Base-by-base conservation (phyloP, 2,797 vertebrate genomes). In the Oceanodroma leucorhoa region DNA sequence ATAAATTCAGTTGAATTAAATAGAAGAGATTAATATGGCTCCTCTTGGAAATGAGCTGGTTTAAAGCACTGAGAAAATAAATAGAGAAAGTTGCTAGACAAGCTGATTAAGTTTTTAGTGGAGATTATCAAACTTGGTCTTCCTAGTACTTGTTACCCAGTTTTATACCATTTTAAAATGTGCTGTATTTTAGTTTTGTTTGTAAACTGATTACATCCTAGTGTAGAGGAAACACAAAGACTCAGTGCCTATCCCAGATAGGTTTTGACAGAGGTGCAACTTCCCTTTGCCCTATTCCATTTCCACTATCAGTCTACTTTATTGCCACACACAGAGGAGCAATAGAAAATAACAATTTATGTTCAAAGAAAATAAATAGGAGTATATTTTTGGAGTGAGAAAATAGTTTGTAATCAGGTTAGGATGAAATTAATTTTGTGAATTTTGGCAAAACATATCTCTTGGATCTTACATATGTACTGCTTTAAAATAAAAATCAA, bases 11-110 rank as follows among this genome's bases (percentile, higher is more conserved):
- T 46, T 90, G 58, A 94, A 67, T 89, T 89, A 83, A 97, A 89
- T 21, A 81, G 43, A 93, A 92, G n/a, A 95, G 87, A 97, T 97
- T 97, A 96, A 65, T n/a, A 77, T 20, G 23, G 50, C 80, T 90
- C 70, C 82, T 89, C 70, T 62, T 93, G 58, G 95, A 96, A 95
- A 94, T 9, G 1, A 94, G 40, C 60, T 85, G 41, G 46, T 70
- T 95, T 88, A 92, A 93, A 84, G 89, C 55, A 87, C 77, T 80
- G 69, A 79, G 45, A 89, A 94, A 94, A 96, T 88, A 96, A 96
- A 95, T 53, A 81, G 18, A n/a, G 46, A 30, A 65, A 83, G 53
- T 54, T 85, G 46, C 90, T 88, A 89, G 75, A 96, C 86, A 93
- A 62, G 53, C 93, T 5, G 75, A 96, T 97, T 96, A 94, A 41